phyloP scores from a whole-genome alignment of 2,888 invertebrate genomes.

The Masnerella sp. region DNA sequence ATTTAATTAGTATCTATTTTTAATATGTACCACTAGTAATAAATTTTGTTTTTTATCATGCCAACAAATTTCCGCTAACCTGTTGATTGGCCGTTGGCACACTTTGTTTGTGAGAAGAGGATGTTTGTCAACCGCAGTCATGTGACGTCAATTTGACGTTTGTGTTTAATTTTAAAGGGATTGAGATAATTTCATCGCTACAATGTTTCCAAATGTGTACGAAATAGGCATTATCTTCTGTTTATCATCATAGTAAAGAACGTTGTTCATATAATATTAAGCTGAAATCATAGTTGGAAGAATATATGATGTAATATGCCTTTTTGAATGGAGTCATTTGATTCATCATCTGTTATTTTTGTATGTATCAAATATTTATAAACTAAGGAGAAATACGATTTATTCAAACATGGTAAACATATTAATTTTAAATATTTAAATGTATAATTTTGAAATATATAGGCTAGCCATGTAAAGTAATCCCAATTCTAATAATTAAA shows the following conservation, averaged over 20 bases:
- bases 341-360: too few relatives aligned
- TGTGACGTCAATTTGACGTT: conserved; percentile 3
- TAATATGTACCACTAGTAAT: background rate
- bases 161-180: conserved; percentile 11
- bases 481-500: too few relatives aligned
- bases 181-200: background rate
- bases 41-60: too few relatives aligned
- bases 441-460: too few relatives aligned
- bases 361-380: too few relatives aligned
- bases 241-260: too few relatives aligned
- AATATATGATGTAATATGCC: background rate
- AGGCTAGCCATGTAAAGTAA: too few relatives aligned
- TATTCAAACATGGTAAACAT: too few relatives aligned
- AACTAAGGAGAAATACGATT: too few relatives aligned
- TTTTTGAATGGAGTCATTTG: too few relatives aligned
- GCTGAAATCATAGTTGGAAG: background rate
- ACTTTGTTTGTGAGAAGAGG: conserved; percentile 13
- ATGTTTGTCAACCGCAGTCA: conserved; percentile 17
- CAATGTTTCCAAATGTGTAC: background rate
- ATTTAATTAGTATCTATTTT: background rate
- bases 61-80: conserved; percentile 1
- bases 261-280: too few relatives aligned
- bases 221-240: background rate
- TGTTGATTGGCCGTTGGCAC: conserved; percentile 7
- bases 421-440: too few relatives aligned